These are phyloP conservation scores for Phylloscopus collybita DNA, from an alignment of 2,797 vertebrate species.

Conservation along the genomic window DNA sequence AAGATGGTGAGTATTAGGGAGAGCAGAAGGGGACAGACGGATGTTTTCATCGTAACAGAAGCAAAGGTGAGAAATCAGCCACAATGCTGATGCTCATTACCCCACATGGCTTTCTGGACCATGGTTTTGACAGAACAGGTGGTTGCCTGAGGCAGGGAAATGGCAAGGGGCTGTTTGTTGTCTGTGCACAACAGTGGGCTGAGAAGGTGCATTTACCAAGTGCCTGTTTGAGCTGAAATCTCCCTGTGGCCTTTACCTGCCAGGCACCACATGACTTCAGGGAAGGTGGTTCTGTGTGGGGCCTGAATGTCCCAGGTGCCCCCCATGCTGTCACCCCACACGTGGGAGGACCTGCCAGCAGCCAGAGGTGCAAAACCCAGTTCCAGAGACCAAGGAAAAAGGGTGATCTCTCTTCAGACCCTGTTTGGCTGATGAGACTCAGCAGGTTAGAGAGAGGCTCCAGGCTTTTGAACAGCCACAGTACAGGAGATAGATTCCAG, in stretches of 20 bases:
- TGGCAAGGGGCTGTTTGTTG: neutral
- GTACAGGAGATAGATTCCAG: neutral
- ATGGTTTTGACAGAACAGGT: constrained; percentile 9
- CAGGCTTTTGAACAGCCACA: neutral
- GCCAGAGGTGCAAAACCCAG: neutral
- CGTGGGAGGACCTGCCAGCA: neutral
- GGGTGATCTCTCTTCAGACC: neutral
- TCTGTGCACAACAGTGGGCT: neutral
- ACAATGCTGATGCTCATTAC: neutral
- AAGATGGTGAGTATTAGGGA: constrained; percentile 4
- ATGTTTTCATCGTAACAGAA: neutral
- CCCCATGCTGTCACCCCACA: neutral
- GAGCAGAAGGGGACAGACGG: neutral
- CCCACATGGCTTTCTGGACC: neutral
- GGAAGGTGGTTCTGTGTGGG: neutral
- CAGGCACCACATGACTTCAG: neutral
- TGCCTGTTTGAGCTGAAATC: neutral
- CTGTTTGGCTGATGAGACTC: neutral
- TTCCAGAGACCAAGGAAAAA: neutral
- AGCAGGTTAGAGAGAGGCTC: constrained; percentile 31
- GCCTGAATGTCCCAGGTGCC: neutral
- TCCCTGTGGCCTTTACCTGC: neutral
- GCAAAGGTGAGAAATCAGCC: constrained; percentile 18
- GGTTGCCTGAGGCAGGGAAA: constrained; percentile 39
- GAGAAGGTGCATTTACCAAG: neutral